Percentiles rank a stretch among this genome's conserved stretches.
Evolutionary conservation across 2,888 invertebrate species (phyloP).

Genomic region (Mesopsocus fuscifrons): DNA sequence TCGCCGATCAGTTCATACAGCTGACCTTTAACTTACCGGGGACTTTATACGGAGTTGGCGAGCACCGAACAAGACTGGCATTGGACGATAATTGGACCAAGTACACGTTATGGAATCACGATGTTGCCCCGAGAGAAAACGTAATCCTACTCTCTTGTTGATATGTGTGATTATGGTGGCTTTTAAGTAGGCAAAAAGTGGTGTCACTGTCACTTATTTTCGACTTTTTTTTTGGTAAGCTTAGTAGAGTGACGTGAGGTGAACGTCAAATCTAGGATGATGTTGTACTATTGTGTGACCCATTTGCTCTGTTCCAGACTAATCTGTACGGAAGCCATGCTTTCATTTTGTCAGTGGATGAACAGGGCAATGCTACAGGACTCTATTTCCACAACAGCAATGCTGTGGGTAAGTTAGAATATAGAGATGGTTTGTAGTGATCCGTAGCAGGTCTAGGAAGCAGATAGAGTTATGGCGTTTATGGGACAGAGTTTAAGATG

Average conservation of each 20-base stretch:
- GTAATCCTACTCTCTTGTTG: too few relatives aligned
- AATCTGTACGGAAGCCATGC: conserved; percentile 44
- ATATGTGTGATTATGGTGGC: too few relatives aligned
- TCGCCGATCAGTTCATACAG: conserved; percentile 58
- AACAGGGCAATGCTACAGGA: conserved; percentile 49
- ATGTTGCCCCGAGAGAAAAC: conserved; percentile 41
- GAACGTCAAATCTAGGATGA: too few relatives aligned
- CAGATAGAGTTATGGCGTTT: too few relatives aligned
- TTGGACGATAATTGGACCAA: conserved; percentile 46
- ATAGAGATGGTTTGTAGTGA: too few relatives aligned
- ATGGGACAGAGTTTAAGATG: too few relatives aligned
- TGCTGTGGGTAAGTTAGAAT: conserved; percentile 81
- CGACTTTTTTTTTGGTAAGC: too few relatives aligned
- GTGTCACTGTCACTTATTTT: too few relatives aligned
- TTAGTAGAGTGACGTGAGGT: too few relatives aligned
- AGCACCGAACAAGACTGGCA: conserved; percentile 40
- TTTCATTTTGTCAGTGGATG: conserved; percentile 55
- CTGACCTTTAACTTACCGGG: conserved; percentile 35
- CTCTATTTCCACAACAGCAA: conserved; percentile 66
- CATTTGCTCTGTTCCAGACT: conserved; percentile 14
- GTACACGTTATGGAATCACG: conserved; percentile 49
- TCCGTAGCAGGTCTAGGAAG: too few relatives aligned
- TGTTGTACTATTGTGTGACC: too few relatives aligned
- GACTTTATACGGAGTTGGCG: conserved; percentile 55
- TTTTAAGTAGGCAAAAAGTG: too few relatives aligned